Evolutionary conservation across 2,113 vertebrate genomes (phyloP), one percentile per base, ranked within the genome.

Genomic region (Sebastes fasciatus): DNA sequence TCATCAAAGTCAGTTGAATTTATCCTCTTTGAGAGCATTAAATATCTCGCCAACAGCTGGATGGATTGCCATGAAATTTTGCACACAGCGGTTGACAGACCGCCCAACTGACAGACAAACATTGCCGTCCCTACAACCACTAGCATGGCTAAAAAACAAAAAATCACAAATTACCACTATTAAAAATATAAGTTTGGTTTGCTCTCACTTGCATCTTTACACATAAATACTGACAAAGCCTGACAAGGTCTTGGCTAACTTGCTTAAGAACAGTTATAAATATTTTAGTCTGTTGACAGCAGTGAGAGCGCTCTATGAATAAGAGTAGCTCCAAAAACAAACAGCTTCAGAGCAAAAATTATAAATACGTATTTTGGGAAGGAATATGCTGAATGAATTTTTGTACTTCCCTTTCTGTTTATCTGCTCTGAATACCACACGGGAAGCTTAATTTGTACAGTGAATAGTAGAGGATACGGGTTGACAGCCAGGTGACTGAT

Each of bases 221-320:
- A 4, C 14, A 19, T 68, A 43, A 45, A 45, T 34, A 34, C 8
- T 42, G 23, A 26, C 3, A n/a, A 51, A 46, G 40, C 16, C 40
- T 40, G n/a, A n/a, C 11, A 57, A 11, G 13, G 19, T 65, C 26
- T 19, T 19, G 45, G 45, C n/a, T 43, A 60, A 43, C 23, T n/a
- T 60, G 45, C 21, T 40, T 52, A 66, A 66, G 12, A 66, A 58
- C 42, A 26, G 26, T 26, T 26, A 58, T 68, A 42, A 49, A 78
- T 61, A 67, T 74, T 66, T 60, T 8, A 49, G 5, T 42, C 17
- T 73, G 68, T 63, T 64, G 67, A 72, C 51, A 64, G 49, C 69
- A 51, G 19, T 49, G 6, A 74, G 19, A 51, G 9, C 12, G 21
- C 19, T 40, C 49, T 55, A 42, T 58, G 19, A 43, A 74, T 80